Evolutionary conservation across 2,113 vertebrate species (phyloP), one percentile per base, ranked within the genome.

Genomic region (Centropus unirufus): DNA sequence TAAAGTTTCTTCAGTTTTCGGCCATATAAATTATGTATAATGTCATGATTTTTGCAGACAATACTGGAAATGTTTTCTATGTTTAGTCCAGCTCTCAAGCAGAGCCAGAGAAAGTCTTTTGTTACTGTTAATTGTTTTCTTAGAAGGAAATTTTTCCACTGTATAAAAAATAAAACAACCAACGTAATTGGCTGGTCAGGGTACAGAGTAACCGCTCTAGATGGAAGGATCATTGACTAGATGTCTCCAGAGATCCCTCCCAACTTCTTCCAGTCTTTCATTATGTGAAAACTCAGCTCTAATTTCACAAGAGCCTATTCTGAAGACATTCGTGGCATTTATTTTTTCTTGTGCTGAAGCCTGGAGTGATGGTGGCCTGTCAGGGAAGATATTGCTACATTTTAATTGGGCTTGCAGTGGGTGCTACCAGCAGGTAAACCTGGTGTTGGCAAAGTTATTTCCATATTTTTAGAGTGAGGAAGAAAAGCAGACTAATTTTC

Each of bases 201-300:
- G 6, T 20, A 8, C 29, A 23, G 13, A 14, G 3, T 12, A 66
- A 62, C 9, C 1, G 1, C 4, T 57, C 6, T 57, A 61, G 3
- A 10, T 34, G 4, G 6, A 26, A 61, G 11, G 3, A 66, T 3
- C 3, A 2, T 5, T 90, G 40, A 61, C 19, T 11, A 81, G 55
- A 11, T 19, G 30, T 4, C 9, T 81, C 44, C 9, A 61, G 29
- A 57, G 2, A 8, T 8, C 19, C 7, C 23, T 63, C 30, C 12
- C 24, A 75, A 29, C 3, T 8, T 70, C 40, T 78, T 0, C 2
- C 3, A 39, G 47, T 34, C 24, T 34, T 21, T 34, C n/a, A 64
- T 44, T 44, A 18, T 49, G 2, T 54, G 39, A 79, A 62, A 92
- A 69, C 5, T 63, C 61, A 61, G 24, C 6, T 47, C 18, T 54